Evolutionary conservation across 2,113 vertebrate genomes (phyloP).

Genomic region (Cyprinodon variegatus): DNA sequence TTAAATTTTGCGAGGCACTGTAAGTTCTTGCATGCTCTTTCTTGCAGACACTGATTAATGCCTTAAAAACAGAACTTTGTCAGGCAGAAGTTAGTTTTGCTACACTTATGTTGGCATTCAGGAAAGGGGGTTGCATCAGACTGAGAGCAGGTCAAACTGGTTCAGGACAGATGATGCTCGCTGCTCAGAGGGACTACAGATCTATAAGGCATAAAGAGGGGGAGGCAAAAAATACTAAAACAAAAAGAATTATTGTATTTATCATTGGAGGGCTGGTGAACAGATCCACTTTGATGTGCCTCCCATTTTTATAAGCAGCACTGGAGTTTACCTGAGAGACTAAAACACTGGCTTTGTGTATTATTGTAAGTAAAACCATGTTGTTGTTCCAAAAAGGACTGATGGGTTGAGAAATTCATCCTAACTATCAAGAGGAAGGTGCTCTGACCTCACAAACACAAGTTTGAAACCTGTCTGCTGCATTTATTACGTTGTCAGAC

Average conservation of each 20-base stretch:
- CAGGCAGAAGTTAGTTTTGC: slow-evolving; percentile 2
- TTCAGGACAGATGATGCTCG: slow-evolving; percentile 9
- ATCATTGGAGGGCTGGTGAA: slow-evolving; percentile 54
- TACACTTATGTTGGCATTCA: background rate
- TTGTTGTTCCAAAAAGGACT: slow-evolving; percentile 18
- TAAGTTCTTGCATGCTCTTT: slow-evolving; percentile 8
- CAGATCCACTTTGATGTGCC: slow-evolving; percentile 65
- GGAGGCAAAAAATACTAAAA: background rate
- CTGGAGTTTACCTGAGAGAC: slow-evolving; percentile 40
- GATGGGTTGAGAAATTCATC: slow-evolving; percentile 17
- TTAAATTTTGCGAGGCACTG: background rate
- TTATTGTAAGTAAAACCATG: slow-evolving; percentile 7
- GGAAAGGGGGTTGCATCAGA: slow-evolving; percentile 27
- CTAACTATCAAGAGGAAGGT: slow-evolving; percentile 31
- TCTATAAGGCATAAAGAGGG: slow-evolving; percentile 45
- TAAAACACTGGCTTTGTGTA: slow-evolving; percentile 17
- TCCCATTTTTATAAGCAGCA: slow-evolving; percentile 44
- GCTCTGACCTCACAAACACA: slow-evolving; percentile 36
- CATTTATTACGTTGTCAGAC: slow-evolving; percentile 32
- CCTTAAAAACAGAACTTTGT: slow-evolving; percentile 65
- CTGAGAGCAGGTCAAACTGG: slow-evolving; percentile 26
- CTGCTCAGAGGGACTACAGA: slow-evolving; percentile 37
- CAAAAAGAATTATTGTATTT: slow-evolving; percentile 11
- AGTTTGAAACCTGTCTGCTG: slow-evolving; percentile 47
- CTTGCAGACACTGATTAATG: slow-evolving; percentile 58